Evolutionary conservation across 2,888 invertebrate species (phyloP).

Genomic region (Apamea monoglypha): DNA sequence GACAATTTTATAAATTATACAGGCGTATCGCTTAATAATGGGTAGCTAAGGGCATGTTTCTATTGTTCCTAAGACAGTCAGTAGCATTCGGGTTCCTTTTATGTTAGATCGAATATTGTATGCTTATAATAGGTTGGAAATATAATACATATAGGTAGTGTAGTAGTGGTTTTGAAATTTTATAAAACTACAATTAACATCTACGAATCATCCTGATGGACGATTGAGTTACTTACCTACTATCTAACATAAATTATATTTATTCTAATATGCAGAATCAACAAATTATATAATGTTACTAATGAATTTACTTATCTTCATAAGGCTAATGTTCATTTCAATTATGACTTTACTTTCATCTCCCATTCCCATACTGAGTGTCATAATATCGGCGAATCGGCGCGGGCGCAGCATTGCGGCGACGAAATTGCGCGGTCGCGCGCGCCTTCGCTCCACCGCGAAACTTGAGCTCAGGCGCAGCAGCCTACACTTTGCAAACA

Average conservation of each 20-base stretch:
- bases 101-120: conserved; percentile 47
- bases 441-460: conserved; percentile 82
- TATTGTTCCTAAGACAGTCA: conserved; percentile 62
- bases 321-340: not conserved
- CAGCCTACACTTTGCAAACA: conserved; percentile 63
- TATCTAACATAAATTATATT: not conserved
- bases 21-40: conserved; percentile 83
- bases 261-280: not conserved
- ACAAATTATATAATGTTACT: not conserved
- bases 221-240: not conserved
- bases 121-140: conserved; percentile 13
- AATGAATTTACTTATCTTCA: not conserved
- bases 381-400: conserved; percentile 46
- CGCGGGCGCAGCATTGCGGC: conserved; percentile 66
- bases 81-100: conserved; percentile 59
- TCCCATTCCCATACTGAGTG: conserved; percentile 35
- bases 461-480: conserved; percentile 76
- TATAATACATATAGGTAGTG: not conserved
- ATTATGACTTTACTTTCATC: conserved; percentile 11
- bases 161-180: not conserved
- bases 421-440: conserved; percentile 85
- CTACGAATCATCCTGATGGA: not conserved
- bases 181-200: not conserved
- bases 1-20: conserved; percentile 89
- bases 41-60: conserved; percentile 79